phyloP scores from a whole-genome alignment of 2,113 vertebrate genomes.

The Grallaria varia region DNA sequence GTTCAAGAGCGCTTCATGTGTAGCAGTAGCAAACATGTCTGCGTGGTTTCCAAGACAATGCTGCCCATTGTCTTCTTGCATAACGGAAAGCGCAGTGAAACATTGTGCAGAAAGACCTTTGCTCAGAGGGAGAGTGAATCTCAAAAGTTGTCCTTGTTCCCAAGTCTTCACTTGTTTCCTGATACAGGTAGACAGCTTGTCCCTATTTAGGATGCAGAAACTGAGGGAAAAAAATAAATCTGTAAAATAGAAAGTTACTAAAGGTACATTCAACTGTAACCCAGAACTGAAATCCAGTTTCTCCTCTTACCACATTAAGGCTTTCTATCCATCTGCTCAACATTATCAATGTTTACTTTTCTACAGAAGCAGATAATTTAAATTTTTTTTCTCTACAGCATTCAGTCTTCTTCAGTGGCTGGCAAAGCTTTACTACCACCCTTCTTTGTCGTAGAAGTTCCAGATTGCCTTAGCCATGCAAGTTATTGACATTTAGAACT shows the following conservation, averaged over 20 bases:
- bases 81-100: background rate
- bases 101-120: background rate
- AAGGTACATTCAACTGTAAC: background rate
- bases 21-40: background rate
- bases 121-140: background rate
- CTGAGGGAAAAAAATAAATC: background rate
- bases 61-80: background rate
- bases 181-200: background rate
- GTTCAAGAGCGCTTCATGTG: background rate
- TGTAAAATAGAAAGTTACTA: background rate
- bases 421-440: background rate
- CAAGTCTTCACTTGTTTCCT: background rate
- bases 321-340: background rate
- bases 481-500: background rate
- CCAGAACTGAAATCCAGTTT: background rate
- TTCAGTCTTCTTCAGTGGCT: background rate
- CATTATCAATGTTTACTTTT: background rate
- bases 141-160: background rate
- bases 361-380: background rate
- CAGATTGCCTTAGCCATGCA: background rate
- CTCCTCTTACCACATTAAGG: background rate
- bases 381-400: background rate
- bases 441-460: background rate
- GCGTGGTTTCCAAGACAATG: background rate
- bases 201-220: background rate